Percentiles rank a stretch among this genome's conserved stretches.
phyloP scores from a whole-genome alignment of 2,797 vertebrate species.

The Phrynocephalus forsythii region DNA sequence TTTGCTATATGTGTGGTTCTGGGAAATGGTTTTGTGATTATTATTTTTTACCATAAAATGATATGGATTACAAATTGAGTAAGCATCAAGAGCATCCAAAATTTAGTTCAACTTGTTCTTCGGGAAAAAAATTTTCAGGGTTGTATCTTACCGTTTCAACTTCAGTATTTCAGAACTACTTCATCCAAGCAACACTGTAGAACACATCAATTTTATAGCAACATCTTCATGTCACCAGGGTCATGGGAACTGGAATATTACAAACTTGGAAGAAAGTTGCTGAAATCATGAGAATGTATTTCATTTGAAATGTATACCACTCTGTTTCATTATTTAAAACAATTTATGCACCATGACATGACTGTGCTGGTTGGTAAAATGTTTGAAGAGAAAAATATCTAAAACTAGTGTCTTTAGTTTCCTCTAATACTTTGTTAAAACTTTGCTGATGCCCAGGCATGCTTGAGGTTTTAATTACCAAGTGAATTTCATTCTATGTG shows the following conservation, averaged over 20 bases:
- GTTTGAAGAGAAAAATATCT: not conserved
- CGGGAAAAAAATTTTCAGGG: not conserved
- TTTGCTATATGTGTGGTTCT: not conserved
- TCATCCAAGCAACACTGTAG: not conserved
- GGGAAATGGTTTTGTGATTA: not conserved
- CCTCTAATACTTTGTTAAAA: conserved; percentile 30
- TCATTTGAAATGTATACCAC: not conserved
- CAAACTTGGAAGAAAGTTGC: not conserved
- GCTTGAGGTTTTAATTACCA: not conserved
- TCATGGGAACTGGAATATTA: not conserved
- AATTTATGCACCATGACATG: not conserved
- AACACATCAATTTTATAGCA: not conserved
- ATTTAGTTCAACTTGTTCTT: not conserved
- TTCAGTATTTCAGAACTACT: not conserved
- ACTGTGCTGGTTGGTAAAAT: not conserved
- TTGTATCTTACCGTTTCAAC: not conserved
- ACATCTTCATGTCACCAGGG: not conserved
- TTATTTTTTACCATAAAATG: not conserved
- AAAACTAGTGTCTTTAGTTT: conserved; percentile 18
- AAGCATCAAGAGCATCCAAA: not conserved
- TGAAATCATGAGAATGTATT: not conserved
- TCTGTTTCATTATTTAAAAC: not conserved
- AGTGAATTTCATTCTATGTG: not conserved
- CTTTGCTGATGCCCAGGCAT: not conserved
- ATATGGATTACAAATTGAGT: not conserved